These are phyloP conservation scores for Euplagia quadripunctaria DNA, from an alignment of 2,888 invertebrate species.

Conservation along the genomic window DNA sequence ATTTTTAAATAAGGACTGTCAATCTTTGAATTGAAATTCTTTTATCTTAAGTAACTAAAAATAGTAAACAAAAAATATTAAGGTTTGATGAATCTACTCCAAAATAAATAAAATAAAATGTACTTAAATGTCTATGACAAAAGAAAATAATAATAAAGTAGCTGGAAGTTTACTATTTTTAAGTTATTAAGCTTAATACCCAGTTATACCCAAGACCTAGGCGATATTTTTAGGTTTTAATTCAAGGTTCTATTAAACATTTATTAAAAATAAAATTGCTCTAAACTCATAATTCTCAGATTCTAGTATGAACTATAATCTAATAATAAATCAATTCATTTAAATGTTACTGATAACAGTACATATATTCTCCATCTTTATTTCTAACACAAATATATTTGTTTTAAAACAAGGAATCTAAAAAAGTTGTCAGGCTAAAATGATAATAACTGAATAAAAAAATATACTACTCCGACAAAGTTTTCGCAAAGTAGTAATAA, in stretches of 20 bases:
- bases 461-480: constrained; percentile 25
- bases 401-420: not conserved
- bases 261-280: not conserved
- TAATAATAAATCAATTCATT: not conserved
- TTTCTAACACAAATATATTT: not conserved
- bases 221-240: not conserved
- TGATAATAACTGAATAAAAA: not conserved
- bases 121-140: not conserved
- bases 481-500: constrained; percentile 40
- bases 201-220: not conserved
- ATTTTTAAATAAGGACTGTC: too few relatives aligned
- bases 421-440: not conserved
- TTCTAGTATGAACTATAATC: not conserved
- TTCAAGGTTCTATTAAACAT: not conserved
- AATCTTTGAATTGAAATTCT: too few relatives aligned
- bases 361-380: not conserved
- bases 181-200: too few relatives aligned
- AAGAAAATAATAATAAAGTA: not conserved
- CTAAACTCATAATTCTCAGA: not conserved
- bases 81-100: too few relatives aligned
- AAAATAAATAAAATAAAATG: too few relatives aligned
- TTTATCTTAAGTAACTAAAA: too few relatives aligned
- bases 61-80: too few relatives aligned
- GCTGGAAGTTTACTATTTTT: not conserved
- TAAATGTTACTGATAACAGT: not conserved